phyloP scores from a whole-genome alignment of 2,888 invertebrate species.

The Drosophila paramelanica region DNA sequence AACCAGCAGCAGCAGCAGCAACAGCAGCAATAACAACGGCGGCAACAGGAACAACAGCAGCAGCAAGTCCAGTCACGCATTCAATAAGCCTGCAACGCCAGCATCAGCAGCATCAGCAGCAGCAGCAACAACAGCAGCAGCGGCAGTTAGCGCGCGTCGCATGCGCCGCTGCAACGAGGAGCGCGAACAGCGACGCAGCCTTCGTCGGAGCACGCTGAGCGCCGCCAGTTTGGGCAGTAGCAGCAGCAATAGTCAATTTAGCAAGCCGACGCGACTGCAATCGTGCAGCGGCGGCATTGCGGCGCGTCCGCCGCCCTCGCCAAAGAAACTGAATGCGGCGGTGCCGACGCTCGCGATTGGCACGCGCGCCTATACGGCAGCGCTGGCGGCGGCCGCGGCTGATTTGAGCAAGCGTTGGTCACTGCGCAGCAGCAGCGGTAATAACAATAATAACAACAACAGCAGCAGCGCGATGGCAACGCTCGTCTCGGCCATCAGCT shows the following conservation, averaged over 20 bases:
- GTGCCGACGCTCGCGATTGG: slow-evolving; percentile 75
- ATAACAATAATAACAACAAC: neutral
- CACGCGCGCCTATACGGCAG: slow-evolving; percentile 67
- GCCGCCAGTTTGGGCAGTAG: slow-evolving; percentile 14
- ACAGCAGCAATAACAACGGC: slow-evolving; percentile 26
- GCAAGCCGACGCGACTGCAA: slow-evolving; percentile 74
- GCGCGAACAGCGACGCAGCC: slow-evolving; percentile 62
- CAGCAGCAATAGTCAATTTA: slow-evolving; percentile 42
- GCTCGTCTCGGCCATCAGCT: slow-evolving; percentile 59
- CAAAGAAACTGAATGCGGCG: slow-evolving; percentile 72
- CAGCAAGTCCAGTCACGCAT: slow-evolving; percentile 43
- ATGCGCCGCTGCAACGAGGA: slow-evolving; percentile 60
- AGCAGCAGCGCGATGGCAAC: slow-evolving; percentile 34
- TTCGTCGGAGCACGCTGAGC: slow-evolving; percentile 43
- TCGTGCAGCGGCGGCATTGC: slow-evolving; percentile 65
- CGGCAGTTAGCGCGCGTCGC: slow-evolving; percentile 34
- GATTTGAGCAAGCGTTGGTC: slow-evolving; percentile 69
- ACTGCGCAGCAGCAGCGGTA: slow-evolving; percentile 58
- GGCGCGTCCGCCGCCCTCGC: slow-evolving; percentile 76
- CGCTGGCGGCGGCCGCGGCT: slow-evolving; percentile 65
- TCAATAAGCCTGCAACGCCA: slow-evolving; percentile 56
- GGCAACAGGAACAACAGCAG: slow-evolving; percentile 26
- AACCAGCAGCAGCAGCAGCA: slow-evolving; percentile 4
- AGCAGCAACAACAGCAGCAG: neutral
- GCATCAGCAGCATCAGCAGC: slow-evolving; percentile 34